Conservation (phyloP, 2,888 invertebrate genomes). For the Branchipolynoe longqiensis region DNA sequence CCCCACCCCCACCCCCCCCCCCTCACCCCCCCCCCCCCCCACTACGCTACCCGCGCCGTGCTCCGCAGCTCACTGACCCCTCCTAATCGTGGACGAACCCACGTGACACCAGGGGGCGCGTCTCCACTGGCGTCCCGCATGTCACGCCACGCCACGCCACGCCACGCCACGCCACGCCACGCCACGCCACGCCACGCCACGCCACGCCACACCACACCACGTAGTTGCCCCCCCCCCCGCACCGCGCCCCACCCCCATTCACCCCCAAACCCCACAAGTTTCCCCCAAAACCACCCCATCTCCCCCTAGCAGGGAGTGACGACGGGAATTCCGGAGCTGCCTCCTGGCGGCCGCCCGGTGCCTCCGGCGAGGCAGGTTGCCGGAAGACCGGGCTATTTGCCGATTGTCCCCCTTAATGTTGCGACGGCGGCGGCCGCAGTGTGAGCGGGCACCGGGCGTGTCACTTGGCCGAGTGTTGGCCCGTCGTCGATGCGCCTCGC, state of each 20-base stretch:
- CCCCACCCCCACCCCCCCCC: too few relatives aligned
- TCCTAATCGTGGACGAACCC: too few relatives aligned
- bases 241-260: not conserved
- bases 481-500: not conserved
- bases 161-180: too few relatives aligned
- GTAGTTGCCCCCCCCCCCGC: not conserved
- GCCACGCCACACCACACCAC: not conserved
- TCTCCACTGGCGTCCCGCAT: too few relatives aligned
- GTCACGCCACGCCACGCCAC: too few relatives aligned
- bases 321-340: not conserved
- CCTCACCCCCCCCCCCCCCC: too few relatives aligned
- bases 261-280: not conserved
- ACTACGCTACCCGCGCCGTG: too few relatives aligned
- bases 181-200: too few relatives aligned
- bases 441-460: constrained; percentile 18
- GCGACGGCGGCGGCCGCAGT: not conserved
- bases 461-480: not conserved
- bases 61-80: too few relatives aligned
- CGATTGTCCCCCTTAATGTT: constrained; percentile 25
- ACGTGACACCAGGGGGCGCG: too few relatives aligned
- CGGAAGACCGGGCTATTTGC: constrained; percentile 37
- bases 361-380: not conserved
- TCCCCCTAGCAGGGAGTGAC: not conserved
- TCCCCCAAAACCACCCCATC: not conserved
- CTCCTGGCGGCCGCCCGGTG: not conserved